Evolutionary conservation across 2,797 vertebrate genomes (phyloP).

Genomic region (Bucorvus abyssinicus): DNA sequence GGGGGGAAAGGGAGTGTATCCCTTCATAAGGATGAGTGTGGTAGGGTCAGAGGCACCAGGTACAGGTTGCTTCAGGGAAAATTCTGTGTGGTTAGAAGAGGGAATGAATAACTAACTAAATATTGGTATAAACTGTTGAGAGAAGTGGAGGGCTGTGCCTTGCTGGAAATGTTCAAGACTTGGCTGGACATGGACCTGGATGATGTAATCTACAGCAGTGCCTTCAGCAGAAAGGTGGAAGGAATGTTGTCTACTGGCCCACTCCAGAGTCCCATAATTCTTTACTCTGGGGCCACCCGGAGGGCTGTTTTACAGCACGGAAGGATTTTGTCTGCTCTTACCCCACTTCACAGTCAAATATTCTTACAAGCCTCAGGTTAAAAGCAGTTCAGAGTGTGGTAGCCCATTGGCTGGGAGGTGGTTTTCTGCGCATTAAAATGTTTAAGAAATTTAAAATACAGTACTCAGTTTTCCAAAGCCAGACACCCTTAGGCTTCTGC

Average conservation of each 20-base stretch:
- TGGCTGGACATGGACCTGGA: background rate
- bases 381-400: background rate
- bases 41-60: background rate
- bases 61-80: background rate
- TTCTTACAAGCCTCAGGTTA: background rate
- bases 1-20: background rate
- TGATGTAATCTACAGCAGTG: background rate
- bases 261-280: background rate
- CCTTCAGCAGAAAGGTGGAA: background rate
- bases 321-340: background rate
- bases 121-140: background rate
- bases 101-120: background rate
- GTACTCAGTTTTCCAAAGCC: background rate
- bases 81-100: too few relatives aligned
- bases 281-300: background rate
- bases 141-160: too few relatives aligned
- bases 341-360: background rate
- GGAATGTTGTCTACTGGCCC: background rate
- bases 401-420: rapidly evolving
- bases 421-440: background rate
- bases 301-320: background rate
- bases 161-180: background rate
- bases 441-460: background rate
- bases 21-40: rapidly evolving
- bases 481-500: background rate